Percentiles rank a stretch among this genome's conserved stretches.
phyloP scores from a whole-genome alignment of 2,113 vertebrate genomes.

The Psittacara wagleri region DNA sequence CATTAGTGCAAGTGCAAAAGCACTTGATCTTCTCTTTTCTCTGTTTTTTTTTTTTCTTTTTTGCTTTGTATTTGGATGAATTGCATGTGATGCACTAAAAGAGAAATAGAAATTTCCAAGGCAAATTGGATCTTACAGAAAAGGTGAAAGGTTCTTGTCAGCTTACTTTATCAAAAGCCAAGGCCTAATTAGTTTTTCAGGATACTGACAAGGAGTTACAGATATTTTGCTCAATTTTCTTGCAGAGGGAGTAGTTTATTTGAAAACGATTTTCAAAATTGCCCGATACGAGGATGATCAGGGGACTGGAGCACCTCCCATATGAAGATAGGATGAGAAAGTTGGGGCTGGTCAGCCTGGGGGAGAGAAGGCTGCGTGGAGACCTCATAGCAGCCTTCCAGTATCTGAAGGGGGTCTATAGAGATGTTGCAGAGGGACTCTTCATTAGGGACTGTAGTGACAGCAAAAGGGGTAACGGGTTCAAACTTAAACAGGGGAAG shows the following conservation, averaged over 20 bases:
- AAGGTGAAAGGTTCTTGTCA: conserved; percentile 44
- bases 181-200: neutral
- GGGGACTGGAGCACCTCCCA: too few relatives aligned
- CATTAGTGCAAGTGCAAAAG: neutral
- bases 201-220: neutral
- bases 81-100: neutral
- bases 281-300: neutral
- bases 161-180: conserved; percentile 34
- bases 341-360: too few relatives aligned
- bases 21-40: neutral
- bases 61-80: conserved; percentile 8
- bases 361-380: too few relatives aligned
- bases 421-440: too few relatives aligned
- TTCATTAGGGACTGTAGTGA: too few relatives aligned
- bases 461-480: too few relatives aligned
- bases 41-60: neutral
- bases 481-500: too few relatives aligned
- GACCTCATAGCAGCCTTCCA: too few relatives aligned
- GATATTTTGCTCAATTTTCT: conserved; percentile 33
- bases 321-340: too few relatives aligned
- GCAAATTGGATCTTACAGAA: conserved; percentile 40
- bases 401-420: too few relatives aligned
- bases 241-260: neutral
- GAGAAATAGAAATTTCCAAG: conserved; percentile 18
- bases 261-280: neutral